A percentile compares a stretch with the other conserved stretches of the same genome.
These are phyloP conservation scores for Ecdyonurus torrentis DNA, from an alignment of 2,888 invertebrate species.

Conservation along the genomic window DNA sequence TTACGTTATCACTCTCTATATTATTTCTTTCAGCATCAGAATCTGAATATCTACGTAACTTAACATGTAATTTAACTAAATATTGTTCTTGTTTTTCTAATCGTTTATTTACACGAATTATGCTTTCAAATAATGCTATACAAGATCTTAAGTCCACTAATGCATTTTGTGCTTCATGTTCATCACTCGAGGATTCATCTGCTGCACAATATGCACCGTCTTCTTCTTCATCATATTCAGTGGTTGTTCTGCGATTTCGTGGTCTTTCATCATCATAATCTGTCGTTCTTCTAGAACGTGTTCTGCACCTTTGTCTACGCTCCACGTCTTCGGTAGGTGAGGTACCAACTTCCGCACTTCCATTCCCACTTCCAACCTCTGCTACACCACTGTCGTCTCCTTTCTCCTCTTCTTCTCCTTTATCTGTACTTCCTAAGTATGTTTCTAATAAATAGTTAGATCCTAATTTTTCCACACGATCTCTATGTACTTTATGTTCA, in stretches of 20 bases:
- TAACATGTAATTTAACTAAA: slow-evolving; percentile 46
- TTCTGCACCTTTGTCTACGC: neutral
- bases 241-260: neutral
- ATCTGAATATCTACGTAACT: slow-evolving; percentile 37
- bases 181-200: neutral
- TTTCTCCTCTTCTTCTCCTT: slow-evolving; percentile 17
- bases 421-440: slow-evolving; percentile 38
- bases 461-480: slow-evolving; percentile 53
- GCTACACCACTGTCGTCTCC: slow-evolving; percentile 45
- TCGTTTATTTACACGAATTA: slow-evolving; percentile 53
- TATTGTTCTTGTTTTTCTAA: slow-evolving; percentile 56
- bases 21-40: neutral
- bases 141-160: slow-evolving; percentile 35
- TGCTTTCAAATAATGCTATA: slow-evolving; percentile 53
- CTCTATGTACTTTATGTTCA: slow-evolving; percentile 60
- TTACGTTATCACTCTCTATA: neutral
- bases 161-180: neutral
- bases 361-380: slow-evolving; percentile 42
- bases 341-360: neutral
- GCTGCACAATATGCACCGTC: slow-evolving; percentile 18
- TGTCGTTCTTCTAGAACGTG: neutral
- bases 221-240: slow-evolving; percentile 20
- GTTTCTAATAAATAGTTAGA: slow-evolving; percentile 65
- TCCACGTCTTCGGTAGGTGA: neutral
- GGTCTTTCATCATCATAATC: slow-evolving; percentile 9